Base-by-base conservation (phyloP, 92 coral and sea anemone genomes). In the Desmophyllum pertusum region DNA sequence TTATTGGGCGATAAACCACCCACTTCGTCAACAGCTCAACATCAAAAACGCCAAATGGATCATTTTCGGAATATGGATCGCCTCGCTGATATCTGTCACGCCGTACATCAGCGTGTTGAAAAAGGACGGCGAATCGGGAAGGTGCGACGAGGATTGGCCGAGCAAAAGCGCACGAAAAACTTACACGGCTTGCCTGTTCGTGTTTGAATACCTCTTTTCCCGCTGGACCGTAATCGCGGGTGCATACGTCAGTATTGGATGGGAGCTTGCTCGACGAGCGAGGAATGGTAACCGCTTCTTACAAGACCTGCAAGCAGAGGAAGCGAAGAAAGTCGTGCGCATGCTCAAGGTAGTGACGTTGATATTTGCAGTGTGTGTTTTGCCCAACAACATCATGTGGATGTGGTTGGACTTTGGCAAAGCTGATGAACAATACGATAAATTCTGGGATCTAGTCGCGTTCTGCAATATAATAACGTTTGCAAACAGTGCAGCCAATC, bases 401-500 rank as follows among this genome's bases (percentile, higher is more conserved):
- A 43, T 95, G 25, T 94, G 98, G 98, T 57, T 94, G 71, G 98
- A 94, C 72, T 94, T 94, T 87, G 98, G 98, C 61, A 59, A 86
- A n/a, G 93, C 95, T 7, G 98, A 89, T 18, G 88, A 81, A 25
- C 77, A 85, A 33, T 85, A 69, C 63, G 53, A 50, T 14, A 76
- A 85, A 71, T 89, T 92, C 61, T 87, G 93, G 93, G 98, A 92
- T 39, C 70, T 94, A 25, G 90, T 94, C 21, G 91, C 93, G 38
- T 87, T 90, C 61, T 87, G 93, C 50, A 84, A 94, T 76, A 89
- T 94, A 40, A 72, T 94, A 61, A 89, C 95, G 2, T 94, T 94
- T 81, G 93, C 98, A 38, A 94, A 94, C 87, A 94, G 98, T 68
- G 98, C 95, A 0, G 93, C 95, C n/a, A 94, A 94, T 84, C 98